These are phyloP conservation scores for Huso huso DNA, from an alignment of 2,797 vertebrate genomes.

Conservation along the genomic window DNA sequence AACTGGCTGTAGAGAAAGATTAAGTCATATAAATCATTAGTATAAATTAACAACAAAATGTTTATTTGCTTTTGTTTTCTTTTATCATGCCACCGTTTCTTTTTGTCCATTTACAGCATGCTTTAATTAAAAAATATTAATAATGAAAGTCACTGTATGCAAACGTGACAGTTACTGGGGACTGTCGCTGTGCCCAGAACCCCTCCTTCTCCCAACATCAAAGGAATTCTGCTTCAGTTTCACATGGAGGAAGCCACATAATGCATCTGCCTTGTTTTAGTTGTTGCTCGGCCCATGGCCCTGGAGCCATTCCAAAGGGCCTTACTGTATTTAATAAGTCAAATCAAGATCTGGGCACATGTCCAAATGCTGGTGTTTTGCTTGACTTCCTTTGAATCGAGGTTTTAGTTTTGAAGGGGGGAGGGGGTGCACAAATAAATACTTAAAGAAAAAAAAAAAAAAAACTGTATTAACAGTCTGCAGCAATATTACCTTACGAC, in stretches of 20 bases:
- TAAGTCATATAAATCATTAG: too few species aligned
- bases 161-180: background rate
- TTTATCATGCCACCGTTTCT: too few species aligned
- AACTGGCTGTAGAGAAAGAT: too few species aligned
- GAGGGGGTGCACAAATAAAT: slow-evolving; percentile 6
- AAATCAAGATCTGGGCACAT: slow-evolving; percentile 72
- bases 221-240: slow-evolving; percentile 34
- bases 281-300: slow-evolving; percentile 42
- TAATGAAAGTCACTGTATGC: too few species aligned
- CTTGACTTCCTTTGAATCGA: slow-evolving; percentile 64
- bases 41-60: too few species aligned
- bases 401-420: slow-evolving; percentile 46
- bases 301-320: slow-evolving; percentile 70
- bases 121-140: too few species aligned
- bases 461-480: too few species aligned
- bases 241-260: slow-evolving; percentile 40
- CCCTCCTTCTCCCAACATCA: slow-evolving; percentile 31
- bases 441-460: background rate
- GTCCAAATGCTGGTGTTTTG: slow-evolving; percentile 73
- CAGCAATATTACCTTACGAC: background rate
- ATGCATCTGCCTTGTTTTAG: slow-evolving; percentile 39
- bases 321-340: slow-evolving; percentile 82
- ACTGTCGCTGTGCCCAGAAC: slow-evolving; percentile 28
- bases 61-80: too few species aligned
- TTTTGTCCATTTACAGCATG: too few species aligned